Evolutionary conservation across 2,113 vertebrate genomes (phyloP).

Genomic region (Emberiza fucata): DNA sequence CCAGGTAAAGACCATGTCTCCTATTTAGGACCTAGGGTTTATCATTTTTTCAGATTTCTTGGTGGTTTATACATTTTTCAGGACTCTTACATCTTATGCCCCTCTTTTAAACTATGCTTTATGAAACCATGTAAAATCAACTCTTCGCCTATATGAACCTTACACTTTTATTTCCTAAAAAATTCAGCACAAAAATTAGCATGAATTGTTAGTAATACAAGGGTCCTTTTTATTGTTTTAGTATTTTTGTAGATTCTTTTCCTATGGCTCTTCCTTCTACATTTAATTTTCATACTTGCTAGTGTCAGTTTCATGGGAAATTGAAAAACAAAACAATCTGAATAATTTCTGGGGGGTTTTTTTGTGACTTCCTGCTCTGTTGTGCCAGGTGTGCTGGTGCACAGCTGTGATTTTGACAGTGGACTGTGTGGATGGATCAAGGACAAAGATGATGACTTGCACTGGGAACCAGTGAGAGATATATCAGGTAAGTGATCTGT

Average conservation of each 20-base stretch:
- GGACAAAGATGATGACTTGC: conserved; percentile 83
- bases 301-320: neutral
- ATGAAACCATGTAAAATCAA: neutral
- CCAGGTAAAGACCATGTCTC: conserved; percentile 76
- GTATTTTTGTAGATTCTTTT: neutral
- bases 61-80: neutral
- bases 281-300: neutral
- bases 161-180: neutral
- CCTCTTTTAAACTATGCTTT: neutral
- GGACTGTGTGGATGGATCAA: conserved; percentile 93
- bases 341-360: fast-evolving
- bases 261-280: neutral
- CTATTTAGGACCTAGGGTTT: neutral
- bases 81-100: neutral
- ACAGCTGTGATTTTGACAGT: conserved; percentile 91
- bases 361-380: neutral
- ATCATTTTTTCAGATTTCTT: neutral
- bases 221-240: neutral
- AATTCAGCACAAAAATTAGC: neutral
- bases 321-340: neutral
- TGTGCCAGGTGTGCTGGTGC: conserved; percentile 77
- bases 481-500: conserved; percentile 54
- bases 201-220: neutral
- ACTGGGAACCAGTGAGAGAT: conserved; percentile 87
- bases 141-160: neutral